These are phyloP conservation scores for Nematolebias whitei DNA, from an alignment of 2,113 vertebrate species.

Conservation along the genomic window DNA sequence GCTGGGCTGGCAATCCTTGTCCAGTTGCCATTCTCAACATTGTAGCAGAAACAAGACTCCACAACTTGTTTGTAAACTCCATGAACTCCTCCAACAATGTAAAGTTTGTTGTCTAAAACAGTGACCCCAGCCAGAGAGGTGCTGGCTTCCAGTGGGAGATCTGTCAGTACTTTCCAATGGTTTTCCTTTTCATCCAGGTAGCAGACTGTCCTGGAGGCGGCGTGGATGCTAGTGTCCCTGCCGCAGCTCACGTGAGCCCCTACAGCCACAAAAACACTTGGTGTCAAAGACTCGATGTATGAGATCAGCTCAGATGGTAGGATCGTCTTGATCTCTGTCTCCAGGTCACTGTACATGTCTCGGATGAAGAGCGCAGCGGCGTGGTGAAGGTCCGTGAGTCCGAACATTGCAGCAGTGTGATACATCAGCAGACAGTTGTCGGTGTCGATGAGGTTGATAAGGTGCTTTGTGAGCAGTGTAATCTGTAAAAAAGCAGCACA, in stretches of 20 bases:
- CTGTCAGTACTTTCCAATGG: conserved; percentile 84
- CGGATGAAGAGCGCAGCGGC: conserved; percentile 84
- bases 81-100: conserved; percentile 86
- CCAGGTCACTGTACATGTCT: conserved; percentile 80
- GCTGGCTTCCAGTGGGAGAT: conserved; percentile 86
- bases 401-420: conserved; percentile 85
- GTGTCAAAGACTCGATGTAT: conserved; percentile 81
- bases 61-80: conserved; percentile 85
- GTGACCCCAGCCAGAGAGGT: conserved; percentile 89
- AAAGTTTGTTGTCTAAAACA: conserved; percentile 87
- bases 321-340: conserved; percentile 71
- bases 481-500: conserved; percentile 85
- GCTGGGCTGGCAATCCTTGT: conserved; percentile 80
- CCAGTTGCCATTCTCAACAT: conserved; percentile 77
- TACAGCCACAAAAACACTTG: conserved; percentile 85
- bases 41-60: conserved; percentile 86
- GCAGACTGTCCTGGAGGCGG: conserved; percentile 87
- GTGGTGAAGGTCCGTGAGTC: conserved; percentile 83
- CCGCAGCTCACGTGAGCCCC: conserved; percentile 83
- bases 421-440: conserved; percentile 88
- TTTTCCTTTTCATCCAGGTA: conserved; percentile 85
- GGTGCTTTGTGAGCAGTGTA: conserved; percentile 78
- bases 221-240: conserved; percentile 79
- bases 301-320: conserved; percentile 80
- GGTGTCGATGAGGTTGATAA: conserved; percentile 81